Base-by-base conservation (phyloP, 1,140 invertebrate genomes). In the Conopomorpha cramerella region DNA sequence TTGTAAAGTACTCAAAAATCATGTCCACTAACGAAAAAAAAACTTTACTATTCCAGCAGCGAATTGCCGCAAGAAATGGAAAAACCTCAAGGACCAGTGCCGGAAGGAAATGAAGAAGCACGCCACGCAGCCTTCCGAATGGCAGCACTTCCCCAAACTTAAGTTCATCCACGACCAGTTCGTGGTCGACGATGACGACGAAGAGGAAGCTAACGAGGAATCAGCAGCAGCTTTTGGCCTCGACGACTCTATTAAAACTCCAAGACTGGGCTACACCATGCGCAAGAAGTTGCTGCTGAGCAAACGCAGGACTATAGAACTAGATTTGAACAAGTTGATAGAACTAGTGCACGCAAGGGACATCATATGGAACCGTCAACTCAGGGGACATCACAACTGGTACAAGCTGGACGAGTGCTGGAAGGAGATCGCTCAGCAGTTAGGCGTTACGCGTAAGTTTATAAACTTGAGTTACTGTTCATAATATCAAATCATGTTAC, bases 61-160 rank as follows among this genome's bases (percentile, higher is more conserved):
- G n/a, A 70, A 66, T 35, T 73, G 68, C 41, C 52, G 70, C 46
- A 77, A 72, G 25, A 55, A 52, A 58, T 77, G 72, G 72, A 77
- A 77, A 52, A 77, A 73, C 19, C 47, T 77, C 14, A 77, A 77
- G 46, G 72, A 77, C 29, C 67, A 73, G 54, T 77, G 66, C 38
- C 53, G 72, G 19, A 77, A 77, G 39, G 72, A 77, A 38, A 71
- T 72, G 55, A 72, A 72, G 36, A 77, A 74, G 36, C 57, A 59
- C 29, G 47, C 59, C 1, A 51, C 43, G 30, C 57, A 60, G 3
- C n/a, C n/a, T n/a, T 72, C 72, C 12, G 65, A 74, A 16, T 77
- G 72, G 72, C 67, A 63, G 0, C 67, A 74, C 23, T 77, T 73
- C 34, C 49, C 55, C 26, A 74, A 72, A 32, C 33, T 77, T 1